phyloP scores from a whole-genome alignment of 2,113 vertebrate species.

The Callithrix jacchus region DNA sequence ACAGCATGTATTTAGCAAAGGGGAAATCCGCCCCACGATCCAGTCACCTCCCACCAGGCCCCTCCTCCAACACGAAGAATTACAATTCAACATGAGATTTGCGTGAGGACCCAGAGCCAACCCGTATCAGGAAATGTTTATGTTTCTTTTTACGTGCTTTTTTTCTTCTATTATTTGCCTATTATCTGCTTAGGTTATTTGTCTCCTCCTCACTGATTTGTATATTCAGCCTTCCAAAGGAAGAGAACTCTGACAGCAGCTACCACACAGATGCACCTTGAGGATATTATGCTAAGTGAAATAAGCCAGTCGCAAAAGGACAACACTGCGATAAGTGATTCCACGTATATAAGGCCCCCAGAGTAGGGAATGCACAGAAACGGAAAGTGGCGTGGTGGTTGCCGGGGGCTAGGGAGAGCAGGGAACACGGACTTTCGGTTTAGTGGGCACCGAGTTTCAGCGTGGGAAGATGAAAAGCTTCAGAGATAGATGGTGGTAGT shows the following conservation, averaged over 20 bases:
- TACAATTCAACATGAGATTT: too few species aligned
- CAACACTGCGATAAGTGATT: neutral
- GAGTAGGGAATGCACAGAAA: neutral
- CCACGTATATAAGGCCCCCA: neutral
- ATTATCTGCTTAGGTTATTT: neutral
- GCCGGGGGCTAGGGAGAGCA: too few species aligned
- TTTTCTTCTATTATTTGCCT: neutral
- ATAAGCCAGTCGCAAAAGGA: neutral
- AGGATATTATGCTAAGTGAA: neutral
- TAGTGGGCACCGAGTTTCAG: neutral
- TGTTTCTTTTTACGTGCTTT: neutral
- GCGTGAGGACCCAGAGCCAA: too few species aligned
- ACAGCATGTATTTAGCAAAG: too few species aligned
- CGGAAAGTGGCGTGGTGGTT: neutral
- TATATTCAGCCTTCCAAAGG: neutral
- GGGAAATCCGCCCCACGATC: too few species aligned
- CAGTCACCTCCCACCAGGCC: too few species aligned
- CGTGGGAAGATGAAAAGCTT: neutral
- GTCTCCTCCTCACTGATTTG: neutral
- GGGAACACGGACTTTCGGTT: neutral
- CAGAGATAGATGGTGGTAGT: neutral
- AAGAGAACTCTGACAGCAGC: neutral
- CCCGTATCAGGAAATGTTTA: neutral
- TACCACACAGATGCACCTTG: neutral
- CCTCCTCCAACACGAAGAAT: too few species aligned